Base-by-base conservation (phyloP, 2,888 invertebrate species). In the Eupithecia dodoneata region DNA sequence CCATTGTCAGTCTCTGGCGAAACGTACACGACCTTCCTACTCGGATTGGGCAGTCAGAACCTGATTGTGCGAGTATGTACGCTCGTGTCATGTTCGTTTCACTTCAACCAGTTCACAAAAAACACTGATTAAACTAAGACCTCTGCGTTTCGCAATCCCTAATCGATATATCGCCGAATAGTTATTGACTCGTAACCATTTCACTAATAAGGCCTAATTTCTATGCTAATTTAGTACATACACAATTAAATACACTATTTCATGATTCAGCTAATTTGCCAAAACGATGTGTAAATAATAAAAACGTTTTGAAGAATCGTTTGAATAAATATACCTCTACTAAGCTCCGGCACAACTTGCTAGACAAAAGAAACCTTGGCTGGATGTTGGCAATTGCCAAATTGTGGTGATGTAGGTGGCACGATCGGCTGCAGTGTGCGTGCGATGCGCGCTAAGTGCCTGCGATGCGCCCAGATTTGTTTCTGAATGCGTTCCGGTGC, bases 1-100 rank as follows among this genome's bases (percentile, higher is more conserved):
- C 92, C 93, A 94, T 93, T 94, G 94, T 94, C 91, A 90, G 91
- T 85, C 89, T 89, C 92, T 94, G 93, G 93, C 92, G 93, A 93
- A 94, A 94, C 92, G 85, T 83, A 87, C 83, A 82, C 92, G 94
- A 93, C 94, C 94, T 94, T 94, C 93, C 92, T 89, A 89, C 89
- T 89, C 89, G 86, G 89, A 92, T 93, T 92, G 92, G 92, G 90
- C 92, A 92, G 88, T 91, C 91, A 89, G 90, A 92, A 92, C 92
- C 91, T 90, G 92, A 90, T 89, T 90, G 87, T 91, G 87, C 82
- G 86, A 86, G 86, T 87, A 86, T 88, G 87, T 87, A 83, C 80
- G 83, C 78, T 81, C 79, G 79, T 77, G 74, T 82, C 82, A 81
- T 81, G 80, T 81, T 83, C 82, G 81, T 81, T 82, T 81, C 83